A percentile compares a stretch with the other conserved stretches of the same genome.
Conservation (phyloP, 2,888 invertebrate genomes). For the Calliopum simillimum region DNA sequence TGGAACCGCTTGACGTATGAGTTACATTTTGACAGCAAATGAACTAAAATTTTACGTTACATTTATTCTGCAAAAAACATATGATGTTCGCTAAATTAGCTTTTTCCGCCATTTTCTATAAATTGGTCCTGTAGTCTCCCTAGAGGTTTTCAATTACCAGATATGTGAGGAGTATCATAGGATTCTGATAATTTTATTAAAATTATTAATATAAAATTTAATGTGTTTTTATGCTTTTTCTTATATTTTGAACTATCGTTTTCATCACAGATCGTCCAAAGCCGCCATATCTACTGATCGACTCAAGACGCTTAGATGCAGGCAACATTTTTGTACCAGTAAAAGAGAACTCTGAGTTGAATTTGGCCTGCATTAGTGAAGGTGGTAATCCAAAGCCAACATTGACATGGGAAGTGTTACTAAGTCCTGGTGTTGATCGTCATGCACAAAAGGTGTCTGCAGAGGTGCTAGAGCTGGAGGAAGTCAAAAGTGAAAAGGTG, state of each 20-base stretch:
- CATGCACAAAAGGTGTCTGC: slow-evolving; percentile 70
- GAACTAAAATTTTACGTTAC: no score
- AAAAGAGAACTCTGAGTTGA: slow-evolving; percentile 84
- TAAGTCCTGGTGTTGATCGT: slow-evolving; percentile 72
- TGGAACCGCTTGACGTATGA: no score
- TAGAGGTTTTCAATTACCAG: no score
- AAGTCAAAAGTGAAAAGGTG: slow-evolving; percentile 67
- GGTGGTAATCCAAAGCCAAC: slow-evolving; percentile 80
- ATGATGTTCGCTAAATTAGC: no score
- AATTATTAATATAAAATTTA: slow-evolving; percentile 9
- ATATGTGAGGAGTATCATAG: no score
- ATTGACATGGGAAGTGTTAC: slow-evolving; percentile 66
- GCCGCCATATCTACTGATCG: slow-evolving; percentile 87
- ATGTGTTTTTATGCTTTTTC: neutral
- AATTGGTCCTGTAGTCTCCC: no score
- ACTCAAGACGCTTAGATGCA: slow-evolving; percentile 85
- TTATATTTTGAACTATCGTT: neutral
- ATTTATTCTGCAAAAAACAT: no score
- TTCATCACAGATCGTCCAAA: slow-evolving; percentile 79
- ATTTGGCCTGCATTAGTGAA: slow-evolving; percentile 87
- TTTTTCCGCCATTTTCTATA: no score
- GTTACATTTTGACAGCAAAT: no score
- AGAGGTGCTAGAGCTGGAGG: slow-evolving; percentile 67
- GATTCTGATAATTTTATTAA: no score
- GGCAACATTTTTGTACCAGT: slow-evolving; percentile 91